These are phyloP conservation scores for Trachemys scripta DNA, from an alignment of 2,113 vertebrate species.

Conservation along the genomic window DNA sequence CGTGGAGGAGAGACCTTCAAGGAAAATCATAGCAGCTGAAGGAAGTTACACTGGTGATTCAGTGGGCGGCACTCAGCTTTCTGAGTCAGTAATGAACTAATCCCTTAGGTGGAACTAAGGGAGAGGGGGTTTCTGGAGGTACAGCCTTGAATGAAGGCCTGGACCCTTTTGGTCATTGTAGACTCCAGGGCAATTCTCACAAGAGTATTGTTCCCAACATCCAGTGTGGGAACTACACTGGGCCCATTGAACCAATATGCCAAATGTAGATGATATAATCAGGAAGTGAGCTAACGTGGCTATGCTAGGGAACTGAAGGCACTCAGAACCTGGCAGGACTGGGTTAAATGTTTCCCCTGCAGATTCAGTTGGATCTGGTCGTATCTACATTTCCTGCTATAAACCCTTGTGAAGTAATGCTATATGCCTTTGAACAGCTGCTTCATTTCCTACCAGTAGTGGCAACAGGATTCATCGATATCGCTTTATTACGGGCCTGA, in stretches of 20 bases:
- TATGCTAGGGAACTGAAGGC: neutral
- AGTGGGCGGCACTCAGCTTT: too few relatives aligned
- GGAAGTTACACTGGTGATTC: too few relatives aligned
- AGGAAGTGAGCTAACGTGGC: neutral
- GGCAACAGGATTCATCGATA: neutral
- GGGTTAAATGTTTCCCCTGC: too few relatives aligned
- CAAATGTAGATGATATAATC: neutral
- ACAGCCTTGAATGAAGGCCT: too few relatives aligned
- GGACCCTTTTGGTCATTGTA: too few relatives aligned
- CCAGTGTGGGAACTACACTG: neutral
- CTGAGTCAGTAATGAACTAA: too few relatives aligned
- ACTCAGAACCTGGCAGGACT: neutral
- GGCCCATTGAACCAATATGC: neutral
- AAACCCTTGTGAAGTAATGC: neutral
- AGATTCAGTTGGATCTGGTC: neutral
- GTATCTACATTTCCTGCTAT: neutral
- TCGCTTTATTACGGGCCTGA: neutral
- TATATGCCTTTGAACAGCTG: neutral
- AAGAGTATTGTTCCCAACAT: too few relatives aligned
- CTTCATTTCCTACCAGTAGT: neutral
- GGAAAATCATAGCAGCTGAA: too few relatives aligned
- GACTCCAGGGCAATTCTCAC: neutral
- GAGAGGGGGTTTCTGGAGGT: too few relatives aligned
- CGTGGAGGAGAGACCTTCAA: neutral
- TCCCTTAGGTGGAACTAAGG: too few relatives aligned